Base-by-base conservation (phyloP, 2,113 vertebrate genomes). In the Blennius ocellaris region DNA sequence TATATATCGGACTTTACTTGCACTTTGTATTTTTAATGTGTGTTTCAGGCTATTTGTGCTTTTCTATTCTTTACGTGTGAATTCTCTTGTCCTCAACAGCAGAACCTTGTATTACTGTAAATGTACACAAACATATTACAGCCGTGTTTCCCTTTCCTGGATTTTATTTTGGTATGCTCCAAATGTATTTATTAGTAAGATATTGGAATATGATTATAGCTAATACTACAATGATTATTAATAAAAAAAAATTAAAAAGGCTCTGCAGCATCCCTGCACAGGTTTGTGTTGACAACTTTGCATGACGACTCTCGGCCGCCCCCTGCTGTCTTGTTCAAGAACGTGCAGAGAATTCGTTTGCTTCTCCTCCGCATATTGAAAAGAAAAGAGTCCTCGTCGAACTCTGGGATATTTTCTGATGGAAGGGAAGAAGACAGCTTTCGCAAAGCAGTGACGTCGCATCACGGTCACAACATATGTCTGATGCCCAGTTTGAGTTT, bases 241-340 rank as follows among this genome's bases (percentile, higher is more conserved):
- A 92, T 83, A 93, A 93, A 91, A 92, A 93, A 93, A 81, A 90
- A 89, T 93, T 92, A n/a, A n/a, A n/a, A n/a, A n/a, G 77, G 93
- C 93, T 93, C 89, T 81, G 86, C 89, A 86, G 87, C 80, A 85
- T 74, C 54, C 58, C 11, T 30, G 21, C 21, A 30, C 21, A 30
- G 21, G 21, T 30, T 30, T 30, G 21, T 30, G 21, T 30, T 30
- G 21, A 30, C 21, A 30, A 30, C 21, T 30, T 30, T 30, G 21
- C 21, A 30, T 30, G 21, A 30, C 2, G 21, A 2, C 21, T 30
- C 21, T 30, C 4, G 21, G 21, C 21, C 4, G 21, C 21, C 21
- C 21, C 21, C 21, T 30, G 21, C 2, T 30, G 21, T 30, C 2
- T 30, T 30, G 21, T 30, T 30, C 21, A 30, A 30, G 21, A 30